These are phyloP conservation scores for Eurois occulta DNA, from an alignment of 2,888 invertebrate genomes.

Conservation along the genomic window DNA sequence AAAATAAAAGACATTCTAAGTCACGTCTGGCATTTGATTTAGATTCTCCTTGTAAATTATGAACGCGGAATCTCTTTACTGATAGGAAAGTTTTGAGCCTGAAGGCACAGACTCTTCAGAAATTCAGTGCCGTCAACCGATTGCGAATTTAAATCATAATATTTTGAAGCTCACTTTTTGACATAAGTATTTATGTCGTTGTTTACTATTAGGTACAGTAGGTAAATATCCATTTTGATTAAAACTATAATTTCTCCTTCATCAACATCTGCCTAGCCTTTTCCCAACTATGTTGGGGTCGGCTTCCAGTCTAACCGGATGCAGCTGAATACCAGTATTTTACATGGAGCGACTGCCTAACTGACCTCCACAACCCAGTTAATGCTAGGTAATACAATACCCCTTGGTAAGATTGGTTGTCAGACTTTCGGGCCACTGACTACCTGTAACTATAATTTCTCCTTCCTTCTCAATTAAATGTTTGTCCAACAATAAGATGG, in stretches of 20 bases:
- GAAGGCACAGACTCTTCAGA: constrained; percentile 16
- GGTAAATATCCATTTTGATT: neutral
- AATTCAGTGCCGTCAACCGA: constrained; percentile 8
- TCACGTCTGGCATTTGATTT: constrained; percentile 26
- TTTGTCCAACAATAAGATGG: constrained; percentile 44
- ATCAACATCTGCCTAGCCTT: too few relatives aligned
- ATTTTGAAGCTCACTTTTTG: neutral
- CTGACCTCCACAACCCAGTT: too few relatives aligned
- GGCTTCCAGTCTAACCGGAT: too few relatives aligned
- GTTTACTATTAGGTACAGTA: too few relatives aligned
- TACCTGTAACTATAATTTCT: constrained; percentile 8
- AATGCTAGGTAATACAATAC: too few relatives aligned
- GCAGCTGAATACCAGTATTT: too few relatives aligned
- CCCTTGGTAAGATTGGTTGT: too few relatives aligned
- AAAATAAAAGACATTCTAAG: constrained; percentile 20
- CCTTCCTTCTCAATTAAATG: constrained; percentile 25
- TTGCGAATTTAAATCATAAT: constrained; percentile 27
- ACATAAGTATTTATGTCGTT: constrained; percentile 1
- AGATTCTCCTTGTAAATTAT: constrained; percentile 18
- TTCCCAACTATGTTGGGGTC: too few relatives aligned
- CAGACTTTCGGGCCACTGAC: too few relatives aligned
- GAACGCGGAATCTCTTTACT: constrained; percentile 38
- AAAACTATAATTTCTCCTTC: neutral
- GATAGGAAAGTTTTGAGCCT: constrained; percentile 45
- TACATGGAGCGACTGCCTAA: too few relatives aligned